A percentile compares a stretch with the other conserved stretches of the same genome.
phyloP scores from a whole-genome alignment of 1,140 invertebrate species.

The Drosophila serrata region DNA sequence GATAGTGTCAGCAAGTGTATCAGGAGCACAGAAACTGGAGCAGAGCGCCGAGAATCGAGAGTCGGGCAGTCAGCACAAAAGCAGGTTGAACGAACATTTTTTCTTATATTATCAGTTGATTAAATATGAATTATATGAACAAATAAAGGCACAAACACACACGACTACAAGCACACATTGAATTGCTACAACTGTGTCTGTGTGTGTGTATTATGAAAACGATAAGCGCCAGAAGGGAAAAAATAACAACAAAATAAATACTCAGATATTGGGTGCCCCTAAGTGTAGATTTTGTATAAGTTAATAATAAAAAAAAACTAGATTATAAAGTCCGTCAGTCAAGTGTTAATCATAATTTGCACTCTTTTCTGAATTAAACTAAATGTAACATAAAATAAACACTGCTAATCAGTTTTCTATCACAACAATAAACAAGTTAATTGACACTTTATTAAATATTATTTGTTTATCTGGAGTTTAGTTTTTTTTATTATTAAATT shows the following conservation, averaged over 20 bases:
- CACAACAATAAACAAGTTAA: conserved; percentile 1
- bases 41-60: conserved; percentile 16
- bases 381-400: conserved; percentile 3
- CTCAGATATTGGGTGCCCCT: conserved; percentile 58
- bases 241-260: conserved; percentile 19
- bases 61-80: conserved; percentile 49
- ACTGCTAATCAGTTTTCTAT: conserved; percentile 3
- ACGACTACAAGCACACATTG: conserved; percentile 8
- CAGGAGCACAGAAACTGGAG: conserved; percentile 77
- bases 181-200: conserved; percentile 3
- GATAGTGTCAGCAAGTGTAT: conserved; percentile 68
- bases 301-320: background rate
- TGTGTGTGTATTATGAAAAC: conserved; percentile 43
- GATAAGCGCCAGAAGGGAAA: conserved; percentile 69
- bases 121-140: conserved; percentile 81
- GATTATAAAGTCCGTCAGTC: background rate
- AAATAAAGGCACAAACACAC: conserved; percentile 50
- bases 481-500: background rate
- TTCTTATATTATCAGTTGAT: conserved; percentile 77
- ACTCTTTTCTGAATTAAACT: conserved; percentile 11
- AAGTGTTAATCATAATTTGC: conserved; percentile 40
- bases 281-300: background rate
- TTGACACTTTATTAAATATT: conserved; percentile 1
- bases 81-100: conserved; percentile 46
- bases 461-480: background rate